Percentiles rank a stretch among this genome's conserved stretches.
These are phyloP conservation scores for Pygmarrhopalites habei DNA, from an alignment of 1,140 invertebrate species.

Conservation along the genomic window DNA sequence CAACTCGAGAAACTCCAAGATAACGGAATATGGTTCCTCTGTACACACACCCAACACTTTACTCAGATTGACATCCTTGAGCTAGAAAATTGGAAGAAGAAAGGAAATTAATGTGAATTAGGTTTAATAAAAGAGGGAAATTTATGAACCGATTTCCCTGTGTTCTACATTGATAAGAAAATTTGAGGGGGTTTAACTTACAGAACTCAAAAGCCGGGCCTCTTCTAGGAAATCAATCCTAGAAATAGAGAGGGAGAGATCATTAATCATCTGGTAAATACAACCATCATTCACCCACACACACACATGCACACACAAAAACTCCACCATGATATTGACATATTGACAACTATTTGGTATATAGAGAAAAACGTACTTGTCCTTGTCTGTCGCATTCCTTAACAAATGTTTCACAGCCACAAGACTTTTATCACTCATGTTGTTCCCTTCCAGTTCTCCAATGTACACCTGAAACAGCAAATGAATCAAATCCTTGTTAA, in stretches of 20 bases:
- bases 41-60: slow-evolving; percentile 79
- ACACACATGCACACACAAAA: neutral
- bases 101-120: no score
- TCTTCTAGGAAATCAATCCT: slow-evolving; percentile 85
- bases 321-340: no score
- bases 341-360: no score
- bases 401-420: slow-evolving; percentile 84
- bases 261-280: slow-evolving; percentile 21
- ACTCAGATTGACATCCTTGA: slow-evolving; percentile 79
- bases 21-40: slow-evolving; percentile 73
- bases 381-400: slow-evolving; percentile 67
- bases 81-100: no score
- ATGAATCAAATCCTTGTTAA: no score
- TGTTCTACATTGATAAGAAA: no score
- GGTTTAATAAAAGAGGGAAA: no score
- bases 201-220: slow-evolving; percentile 74
- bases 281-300: neutral
- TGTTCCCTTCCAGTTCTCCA: slow-evolving; percentile 37
- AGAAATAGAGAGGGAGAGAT: slow-evolving; percentile 36
- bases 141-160: no score
- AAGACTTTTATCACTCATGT: slow-evolving; percentile 61
- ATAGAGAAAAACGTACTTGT: no score
- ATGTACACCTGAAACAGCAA: slow-evolving; percentile 29
- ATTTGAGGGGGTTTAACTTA: no score
- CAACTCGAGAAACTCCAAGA: slow-evolving; percentile 83